Conservation (phyloP, 2,797 vertebrate species). For the Anniella stebbinsi region DNA sequence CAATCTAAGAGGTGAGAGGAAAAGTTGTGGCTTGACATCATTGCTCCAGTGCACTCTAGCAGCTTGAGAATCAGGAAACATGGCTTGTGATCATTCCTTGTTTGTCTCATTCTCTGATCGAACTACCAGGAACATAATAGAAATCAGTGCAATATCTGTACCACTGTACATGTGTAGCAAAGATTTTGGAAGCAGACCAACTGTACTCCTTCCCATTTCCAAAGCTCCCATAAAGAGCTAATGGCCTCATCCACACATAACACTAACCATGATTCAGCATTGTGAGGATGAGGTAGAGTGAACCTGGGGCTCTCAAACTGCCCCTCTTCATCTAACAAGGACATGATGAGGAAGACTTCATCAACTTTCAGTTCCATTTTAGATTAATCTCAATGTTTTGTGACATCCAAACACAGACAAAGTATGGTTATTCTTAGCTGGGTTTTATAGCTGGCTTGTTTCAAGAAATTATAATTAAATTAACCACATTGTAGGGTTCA, state of each 20-base stretch:
- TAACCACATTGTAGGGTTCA: too few species aligned
- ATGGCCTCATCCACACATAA: not conserved
- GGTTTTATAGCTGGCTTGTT: too few species aligned
- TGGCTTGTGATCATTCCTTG: not conserved
- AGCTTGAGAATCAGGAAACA: not conserved
- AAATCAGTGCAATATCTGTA: not conserved
- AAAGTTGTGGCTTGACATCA: not conserved
- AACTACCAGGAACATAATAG: not conserved
- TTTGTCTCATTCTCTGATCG: not conserved
- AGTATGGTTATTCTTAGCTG: too few species aligned
- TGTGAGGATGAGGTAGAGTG: not conserved
- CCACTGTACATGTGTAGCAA: not conserved
- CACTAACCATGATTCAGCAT: not conserved
- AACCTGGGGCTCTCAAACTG: not conserved
- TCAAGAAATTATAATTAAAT: too few species aligned
- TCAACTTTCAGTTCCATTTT: too few species aligned
- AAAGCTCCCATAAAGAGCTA: not conserved
- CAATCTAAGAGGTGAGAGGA: not conserved
- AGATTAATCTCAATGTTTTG: too few species aligned
- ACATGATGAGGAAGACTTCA: too few species aligned
- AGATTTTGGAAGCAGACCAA: not conserved
- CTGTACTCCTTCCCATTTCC: not conserved
- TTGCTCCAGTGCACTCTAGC: not conserved
- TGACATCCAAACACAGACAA: too few species aligned
- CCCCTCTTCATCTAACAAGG: not conserved